Evolutionary conservation across 2,888 invertebrate genomes (phyloP).

Genomic region (Mesoligia furuncula): DNA sequence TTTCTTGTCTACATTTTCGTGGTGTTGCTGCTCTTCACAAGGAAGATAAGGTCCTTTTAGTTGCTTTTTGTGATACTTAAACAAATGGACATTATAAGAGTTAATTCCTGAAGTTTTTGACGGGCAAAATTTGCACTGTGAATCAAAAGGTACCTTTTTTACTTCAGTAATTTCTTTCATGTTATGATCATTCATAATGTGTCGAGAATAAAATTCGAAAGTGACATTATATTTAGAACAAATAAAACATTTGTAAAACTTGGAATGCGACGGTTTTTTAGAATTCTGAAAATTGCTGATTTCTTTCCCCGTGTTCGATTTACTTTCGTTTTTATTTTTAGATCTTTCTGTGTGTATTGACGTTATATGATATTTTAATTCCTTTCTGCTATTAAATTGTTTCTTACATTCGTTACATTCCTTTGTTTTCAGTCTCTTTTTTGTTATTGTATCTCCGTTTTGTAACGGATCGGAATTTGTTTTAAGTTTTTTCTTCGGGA

Average conservation of each 20-base stretch:
- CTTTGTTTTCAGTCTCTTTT: constrained; percentile 10
- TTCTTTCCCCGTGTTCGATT: background rate
- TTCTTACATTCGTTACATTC: constrained; percentile 22
- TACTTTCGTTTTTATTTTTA: background rate
- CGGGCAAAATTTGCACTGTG: constrained; percentile 73
- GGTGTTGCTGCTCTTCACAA: constrained; percentile 1
- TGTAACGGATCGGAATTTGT: background rate
- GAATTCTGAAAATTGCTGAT: background rate
- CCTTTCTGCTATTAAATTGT: constrained; percentile 7
- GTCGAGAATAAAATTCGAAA: constrained; percentile 59
- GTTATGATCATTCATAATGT: constrained; percentile 70
- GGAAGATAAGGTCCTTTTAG: constrained; percentile 13
- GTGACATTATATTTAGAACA: constrained; percentile 70
- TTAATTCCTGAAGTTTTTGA: constrained; percentile 52
- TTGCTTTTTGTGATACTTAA: constrained; percentile 52
- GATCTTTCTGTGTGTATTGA: constrained; percentile 6
- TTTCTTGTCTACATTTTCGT: background rate
- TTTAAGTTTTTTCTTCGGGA: constrained; percentile 8
- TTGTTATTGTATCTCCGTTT: background rate
- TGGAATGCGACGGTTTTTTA: constrained; percentile 15
- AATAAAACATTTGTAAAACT: constrained; percentile 66
- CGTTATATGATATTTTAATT: constrained; percentile 23
- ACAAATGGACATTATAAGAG: constrained; percentile 67
- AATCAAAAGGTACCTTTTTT: constrained; percentile 67
- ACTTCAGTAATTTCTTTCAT: constrained; percentile 50